These are phyloP conservation scores for Rosalia funebris DNA, from an alignment of 2,888 invertebrate species.

Conservation along the genomic window DNA sequence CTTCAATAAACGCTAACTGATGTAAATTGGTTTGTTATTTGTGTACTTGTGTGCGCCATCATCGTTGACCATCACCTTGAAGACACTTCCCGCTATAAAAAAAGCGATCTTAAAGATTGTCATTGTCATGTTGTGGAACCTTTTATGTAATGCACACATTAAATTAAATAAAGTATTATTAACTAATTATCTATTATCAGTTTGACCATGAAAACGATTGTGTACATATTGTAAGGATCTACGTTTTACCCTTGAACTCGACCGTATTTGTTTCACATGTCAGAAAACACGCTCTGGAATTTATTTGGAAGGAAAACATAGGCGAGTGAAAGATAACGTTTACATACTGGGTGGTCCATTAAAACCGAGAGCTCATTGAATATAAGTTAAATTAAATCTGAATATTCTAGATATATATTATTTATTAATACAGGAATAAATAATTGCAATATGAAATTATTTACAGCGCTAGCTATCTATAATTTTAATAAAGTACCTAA, in stretches of 20 bases:
- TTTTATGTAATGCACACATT: conserved; percentile 28
- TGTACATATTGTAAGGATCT: conserved; percentile 44
- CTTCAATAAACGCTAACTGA: conserved; percentile 32
- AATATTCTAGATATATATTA: too few relatives aligned
- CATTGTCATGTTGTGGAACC: conserved; percentile 26
- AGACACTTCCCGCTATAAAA: conserved; percentile 44
- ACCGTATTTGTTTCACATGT: conserved; percentile 28
- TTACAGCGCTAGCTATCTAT: too few relatives aligned
- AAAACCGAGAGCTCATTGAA: too few relatives aligned
- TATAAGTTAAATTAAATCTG: too few relatives aligned
- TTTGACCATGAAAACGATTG: conserved; percentile 60
- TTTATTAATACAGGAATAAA: too few relatives aligned
- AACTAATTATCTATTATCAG: conserved; percentile 60
- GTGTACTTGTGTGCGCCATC: conserved; percentile 30
- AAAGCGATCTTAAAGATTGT: conserved; percentile 22
- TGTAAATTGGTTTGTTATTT: conserved; percentile 41
- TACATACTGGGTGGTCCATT: too few relatives aligned
- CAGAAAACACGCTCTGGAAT: conserved; percentile 13
- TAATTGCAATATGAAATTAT: too few relatives aligned
- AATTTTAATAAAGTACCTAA: too few relatives aligned
- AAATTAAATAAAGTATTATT: conserved; percentile 50
- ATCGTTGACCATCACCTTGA: conserved; percentile 47
- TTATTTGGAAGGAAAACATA: conserved; percentile 13
- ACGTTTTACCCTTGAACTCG: conserved; percentile 51
- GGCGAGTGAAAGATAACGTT: conserved; percentile 1